Base-by-base conservation (phyloP, 2,113 vertebrate genomes). In the Galeopterus variegatus region DNA sequence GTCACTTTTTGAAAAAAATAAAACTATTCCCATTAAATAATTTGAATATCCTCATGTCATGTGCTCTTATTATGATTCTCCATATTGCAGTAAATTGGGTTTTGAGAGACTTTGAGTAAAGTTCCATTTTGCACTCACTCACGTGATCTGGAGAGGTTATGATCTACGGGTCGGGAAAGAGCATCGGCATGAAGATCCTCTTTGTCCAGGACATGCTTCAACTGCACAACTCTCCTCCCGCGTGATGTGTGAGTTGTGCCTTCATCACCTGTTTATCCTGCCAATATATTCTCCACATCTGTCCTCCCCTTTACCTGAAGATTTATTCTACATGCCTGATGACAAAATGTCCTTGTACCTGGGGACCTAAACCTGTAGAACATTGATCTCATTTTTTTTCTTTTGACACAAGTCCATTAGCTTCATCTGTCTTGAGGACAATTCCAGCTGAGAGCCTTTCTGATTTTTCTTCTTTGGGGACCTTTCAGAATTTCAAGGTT, bases 401-500 rank as follows among this genome's bases (percentile, higher is more conserved):
- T 95, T 85, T 90, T 97, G 97, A 97, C 94, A 96, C 48, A 56
- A 97, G 95, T 92, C 88, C 82, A 93, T 98, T 97, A 98, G 77
- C 94, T 86, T 96, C 93, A 96, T 97, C 96, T 98, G 73, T 98
- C 96, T 96, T 86, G 88, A 95, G 95, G 91, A 96, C 95, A 95
- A 83, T 87, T 82, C 48, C 1, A 0, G 82, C 81, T 56, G 64
- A 86, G 91, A 91, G 86, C 73, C 72, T 80, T 50, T 97, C 93
- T 95, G 93, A 76, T 90, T 93, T 96, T 83, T 84, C 95, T 94
- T 94, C 88, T 95, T 96, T 60, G 69, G 93, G 87, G 88, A 94
- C 85, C 69, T 97, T 97, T 94, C 77, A 95, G 70, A 91, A 96
- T 96, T 88, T 97, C 95, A 98, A 98, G 98, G 97, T 98, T 96